These are phyloP conservation scores for Zaprionus africanus DNA, from an alignment of 1,140 invertebrate species.

Conservation along the genomic window DNA sequence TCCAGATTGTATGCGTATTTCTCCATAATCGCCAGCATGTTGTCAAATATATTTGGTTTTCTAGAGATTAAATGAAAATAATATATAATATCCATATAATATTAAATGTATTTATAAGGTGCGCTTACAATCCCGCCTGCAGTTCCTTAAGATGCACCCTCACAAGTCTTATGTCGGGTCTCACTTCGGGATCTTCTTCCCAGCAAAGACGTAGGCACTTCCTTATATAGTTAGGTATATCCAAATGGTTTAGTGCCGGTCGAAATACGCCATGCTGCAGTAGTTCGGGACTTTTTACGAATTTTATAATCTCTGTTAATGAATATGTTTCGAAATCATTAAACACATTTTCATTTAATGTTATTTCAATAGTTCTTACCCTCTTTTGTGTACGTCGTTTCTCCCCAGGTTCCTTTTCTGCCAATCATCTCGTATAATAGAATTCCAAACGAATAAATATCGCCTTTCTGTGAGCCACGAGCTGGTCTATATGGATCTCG, in stretches of 20 bases:
- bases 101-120: not conserved
- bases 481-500: slow-evolving; percentile 87
- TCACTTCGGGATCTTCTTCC: slow-evolving; percentile 93
- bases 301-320: slow-evolving; percentile 92
- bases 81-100: not conserved
- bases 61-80: slow-evolving; percentile 69
- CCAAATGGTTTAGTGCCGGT: slow-evolving; percentile 94
- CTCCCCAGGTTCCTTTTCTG: slow-evolving; percentile 93
- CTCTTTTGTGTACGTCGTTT: slow-evolving; percentile 86
- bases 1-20: slow-evolving; percentile 97
- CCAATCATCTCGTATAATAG: slow-evolving; percentile 96
- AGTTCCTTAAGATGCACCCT: slow-evolving; percentile 90
- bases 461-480: slow-evolving; percentile 91
- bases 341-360: not conserved
- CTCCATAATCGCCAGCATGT: slow-evolving; percentile 97
- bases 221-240: slow-evolving; percentile 96
- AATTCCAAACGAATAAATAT: slow-evolving; percentile 96
- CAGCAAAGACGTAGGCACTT: slow-evolving; percentile 93
- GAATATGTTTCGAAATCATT: not conserved
- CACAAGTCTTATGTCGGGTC: slow-evolving; percentile 92
- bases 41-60: slow-evolving; percentile 97
- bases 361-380: slow-evolving; percentile 84
- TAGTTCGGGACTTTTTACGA: slow-evolving; percentile 94
- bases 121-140: slow-evolving; percentile 89
- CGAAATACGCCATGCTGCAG: slow-evolving; percentile 88